Conservation (phyloP, 1,140 invertebrate species). For the Oppia nitens region DNA sequence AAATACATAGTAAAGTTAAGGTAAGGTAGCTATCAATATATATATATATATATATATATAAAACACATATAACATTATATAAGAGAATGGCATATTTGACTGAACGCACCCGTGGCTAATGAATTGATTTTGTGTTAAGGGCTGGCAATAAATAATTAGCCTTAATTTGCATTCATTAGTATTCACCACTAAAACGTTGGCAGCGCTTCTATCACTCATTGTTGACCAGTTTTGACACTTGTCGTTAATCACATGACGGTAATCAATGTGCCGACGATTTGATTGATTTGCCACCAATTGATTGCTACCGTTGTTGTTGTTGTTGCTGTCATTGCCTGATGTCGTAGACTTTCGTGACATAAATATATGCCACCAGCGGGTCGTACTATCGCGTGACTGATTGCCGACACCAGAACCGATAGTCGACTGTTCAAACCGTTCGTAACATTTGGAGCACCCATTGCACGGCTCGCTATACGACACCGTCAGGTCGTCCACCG, state of each 20-base stretch:
- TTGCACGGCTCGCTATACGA: conserved; percentile 56
- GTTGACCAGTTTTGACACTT: conserved; percentile 11
- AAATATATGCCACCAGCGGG: conserved; percentile 15
- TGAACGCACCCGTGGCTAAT: conserved; percentile 2
- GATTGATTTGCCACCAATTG: no score
- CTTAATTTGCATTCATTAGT: neutral
- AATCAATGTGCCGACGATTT: neutral
- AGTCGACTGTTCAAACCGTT: neutral
- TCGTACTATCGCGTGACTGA: neutral
- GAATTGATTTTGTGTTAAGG: neutral
- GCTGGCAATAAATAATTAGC: conserved; percentile 3
- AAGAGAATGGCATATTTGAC: no score
- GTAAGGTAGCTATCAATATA: neutral
- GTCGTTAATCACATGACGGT: conserved; percentile 3
- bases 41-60: neutral
- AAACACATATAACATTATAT: no score
- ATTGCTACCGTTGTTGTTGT: no score
- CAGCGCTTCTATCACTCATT: neutral
- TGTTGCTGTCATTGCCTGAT: neutral
- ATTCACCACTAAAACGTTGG: conserved; percentile 8
- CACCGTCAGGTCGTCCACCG: conserved; percentile 43
- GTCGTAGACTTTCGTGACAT: conserved; percentile 7
- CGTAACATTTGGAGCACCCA: conserved; percentile 61
- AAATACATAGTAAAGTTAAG: neutral
- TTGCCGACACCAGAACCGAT: neutral